Percentiles rank a stretch among this genome's conserved stretches.
phyloP scores from a whole-genome alignment of 2,888 invertebrate genomes.

The Vesta saturnalis region DNA sequence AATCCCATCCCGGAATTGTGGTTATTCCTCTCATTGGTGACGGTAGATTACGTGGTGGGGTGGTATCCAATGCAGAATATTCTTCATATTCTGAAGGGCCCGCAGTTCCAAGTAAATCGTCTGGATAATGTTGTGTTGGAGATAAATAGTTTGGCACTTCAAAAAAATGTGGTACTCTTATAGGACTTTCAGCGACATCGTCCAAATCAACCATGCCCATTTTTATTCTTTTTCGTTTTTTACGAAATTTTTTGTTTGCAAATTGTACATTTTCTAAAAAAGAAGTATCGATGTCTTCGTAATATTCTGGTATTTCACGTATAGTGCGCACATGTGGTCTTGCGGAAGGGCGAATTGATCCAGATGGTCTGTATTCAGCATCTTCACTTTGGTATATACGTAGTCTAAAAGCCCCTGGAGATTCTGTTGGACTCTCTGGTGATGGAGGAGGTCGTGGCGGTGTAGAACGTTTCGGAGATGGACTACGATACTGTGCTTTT shows the following conservation, averaged over 20 bases:
- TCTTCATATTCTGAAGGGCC: not conserved
- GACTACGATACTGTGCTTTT: too few relatives aligned
- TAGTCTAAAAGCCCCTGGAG: not conserved
- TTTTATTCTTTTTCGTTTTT: not conserved
- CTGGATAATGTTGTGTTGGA: not conserved
- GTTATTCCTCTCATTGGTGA: not conserved
- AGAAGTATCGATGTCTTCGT: slow-evolving; percentile 2
- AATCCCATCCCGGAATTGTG: not conserved
- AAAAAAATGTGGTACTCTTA: not conserved
- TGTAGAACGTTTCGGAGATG: not conserved
- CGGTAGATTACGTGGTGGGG: not conserved
- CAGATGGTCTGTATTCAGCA: not conserved
- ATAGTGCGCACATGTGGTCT: not conserved
- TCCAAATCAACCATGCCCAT: not conserved
- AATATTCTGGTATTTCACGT: not conserved
- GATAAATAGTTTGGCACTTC: slow-evolving; percentile 11
- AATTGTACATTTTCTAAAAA: not conserved
- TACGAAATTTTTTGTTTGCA: not conserved
- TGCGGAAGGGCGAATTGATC: not conserved
- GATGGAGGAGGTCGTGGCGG: too few relatives aligned
- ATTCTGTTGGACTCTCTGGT: not conserved
- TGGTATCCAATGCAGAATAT: not conserved
- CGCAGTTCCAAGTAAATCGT: slow-evolving; percentile 12
- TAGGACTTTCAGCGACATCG: slow-evolving; percentile 2
- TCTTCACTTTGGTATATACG: not conserved